These are phyloP conservation scores for Pavo muticus DNA, from an alignment of 2,113 vertebrate species.

Conservation along the genomic window DNA sequence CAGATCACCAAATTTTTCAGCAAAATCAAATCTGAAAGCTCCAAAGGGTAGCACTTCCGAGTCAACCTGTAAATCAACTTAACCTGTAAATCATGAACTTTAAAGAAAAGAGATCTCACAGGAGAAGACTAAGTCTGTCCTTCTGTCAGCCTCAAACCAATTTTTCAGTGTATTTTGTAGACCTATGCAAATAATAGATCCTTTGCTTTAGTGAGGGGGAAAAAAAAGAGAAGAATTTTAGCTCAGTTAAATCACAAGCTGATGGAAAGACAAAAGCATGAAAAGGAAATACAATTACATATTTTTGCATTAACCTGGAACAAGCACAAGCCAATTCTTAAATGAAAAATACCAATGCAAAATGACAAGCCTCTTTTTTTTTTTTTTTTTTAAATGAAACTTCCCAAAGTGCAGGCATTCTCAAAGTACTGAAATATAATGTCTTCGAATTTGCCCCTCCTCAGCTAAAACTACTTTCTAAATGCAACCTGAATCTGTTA, in stretches of 20 bases:
- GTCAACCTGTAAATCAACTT: background rate
- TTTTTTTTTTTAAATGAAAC: background rate
- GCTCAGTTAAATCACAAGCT: background rate
- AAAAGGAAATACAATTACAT: background rate
- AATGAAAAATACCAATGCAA: background rate
- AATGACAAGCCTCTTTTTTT: background rate
- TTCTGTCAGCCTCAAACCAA: background rate
- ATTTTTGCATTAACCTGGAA: background rate
- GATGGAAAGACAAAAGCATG: background rate
- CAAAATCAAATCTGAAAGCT: conserved; percentile 34
- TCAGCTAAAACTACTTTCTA: conserved; percentile 12
- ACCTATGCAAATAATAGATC: background rate
- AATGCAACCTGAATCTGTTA: conserved; percentile 29
- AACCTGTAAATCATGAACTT: background rate
- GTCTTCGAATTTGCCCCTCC: background rate
- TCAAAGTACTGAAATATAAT: background rate
- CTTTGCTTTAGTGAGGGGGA: background rate
- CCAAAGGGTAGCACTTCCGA: background rate
- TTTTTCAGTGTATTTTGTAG: background rate
- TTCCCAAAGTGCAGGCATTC: background rate
- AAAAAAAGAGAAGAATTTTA: background rate
- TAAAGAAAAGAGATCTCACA: background rate
- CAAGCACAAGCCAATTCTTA: background rate
- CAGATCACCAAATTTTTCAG: background rate
- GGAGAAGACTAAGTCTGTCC: background rate